These are phyloP conservation scores for Poecile atricapillus DNA, from an alignment of 2,113 vertebrate genomes.

Conservation along the genomic window DNA sequence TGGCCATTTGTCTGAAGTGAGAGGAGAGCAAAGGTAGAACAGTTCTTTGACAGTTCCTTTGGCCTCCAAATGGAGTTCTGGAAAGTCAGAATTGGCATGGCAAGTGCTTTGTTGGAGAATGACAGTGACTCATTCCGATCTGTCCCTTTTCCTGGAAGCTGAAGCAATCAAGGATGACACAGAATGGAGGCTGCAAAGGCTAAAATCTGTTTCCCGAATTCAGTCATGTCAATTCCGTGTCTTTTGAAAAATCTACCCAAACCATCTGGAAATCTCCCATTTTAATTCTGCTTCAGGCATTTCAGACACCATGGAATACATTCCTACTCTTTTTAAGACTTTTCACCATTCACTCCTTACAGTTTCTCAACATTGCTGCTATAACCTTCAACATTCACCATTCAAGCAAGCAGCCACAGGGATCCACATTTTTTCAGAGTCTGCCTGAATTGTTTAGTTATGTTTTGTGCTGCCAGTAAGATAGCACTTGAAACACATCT, in stretches of 20 bases:
- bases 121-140: background rate
- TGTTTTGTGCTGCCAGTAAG: background rate
- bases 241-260: background rate
- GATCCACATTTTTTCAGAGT: background rate
- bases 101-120: background rate
- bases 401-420: background rate
- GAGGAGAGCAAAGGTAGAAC: background rate
- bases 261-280: background rate
- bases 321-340: background rate
- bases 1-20: background rate
- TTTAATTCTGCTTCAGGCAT: background rate
- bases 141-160: background rate
- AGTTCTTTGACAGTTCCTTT: background rate
- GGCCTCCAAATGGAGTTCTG: background rate
- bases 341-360: background rate
- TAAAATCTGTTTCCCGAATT: background rate
- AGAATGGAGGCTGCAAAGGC: background rate
- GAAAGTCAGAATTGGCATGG: background rate
- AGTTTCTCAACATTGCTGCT: background rate
- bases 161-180: background rate
- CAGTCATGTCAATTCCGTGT: accelerated
- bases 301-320: background rate
- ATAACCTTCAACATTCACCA: background rate
- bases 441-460: background rate
- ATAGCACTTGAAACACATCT: background rate